These are phyloP conservation scores for Hyperopisus bebe DNA, from an alignment of 2,113 vertebrate species.

Conservation along the genomic window DNA sequence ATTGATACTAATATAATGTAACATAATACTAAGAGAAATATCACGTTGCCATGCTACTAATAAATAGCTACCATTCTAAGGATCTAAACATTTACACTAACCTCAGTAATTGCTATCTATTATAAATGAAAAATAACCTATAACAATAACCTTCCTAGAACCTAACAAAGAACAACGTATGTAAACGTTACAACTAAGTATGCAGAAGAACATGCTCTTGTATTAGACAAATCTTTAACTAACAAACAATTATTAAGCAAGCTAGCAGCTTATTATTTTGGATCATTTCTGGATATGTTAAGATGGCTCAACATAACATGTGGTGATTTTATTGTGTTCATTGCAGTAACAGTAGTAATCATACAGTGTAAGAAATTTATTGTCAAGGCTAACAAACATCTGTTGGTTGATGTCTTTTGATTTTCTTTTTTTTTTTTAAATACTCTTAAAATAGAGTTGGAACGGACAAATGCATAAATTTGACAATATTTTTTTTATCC, in stretches of 20 bases:
- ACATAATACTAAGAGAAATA: not conserved
- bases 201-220: not conserved
- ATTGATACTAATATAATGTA: not conserved
- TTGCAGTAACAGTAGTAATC: not conserved
- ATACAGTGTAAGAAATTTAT: constrained; percentile 37
- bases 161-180: not conserved
- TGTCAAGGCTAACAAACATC: constrained; percentile 61
- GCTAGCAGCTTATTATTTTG: not conserved
- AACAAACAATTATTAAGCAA: not conserved
- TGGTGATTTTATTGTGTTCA: not conserved
- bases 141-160: not conserved
- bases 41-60: not conserved
- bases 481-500: not conserved
- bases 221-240: not conserved
- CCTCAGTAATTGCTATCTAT: not conserved
- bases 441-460: not conserved
- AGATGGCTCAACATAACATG: not conserved
- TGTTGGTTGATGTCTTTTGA: not conserved
- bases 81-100: not conserved
- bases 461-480: not conserved
- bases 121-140: not conserved
- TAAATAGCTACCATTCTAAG: not conserved
- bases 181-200: not conserved
- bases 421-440: not conserved
- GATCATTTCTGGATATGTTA: not conserved